Evolutionary conservation across 1,140 invertebrate species (phyloP), one percentile per base, ranked within the genome.

Genomic region (Meloidogyne hapla): DNA sequence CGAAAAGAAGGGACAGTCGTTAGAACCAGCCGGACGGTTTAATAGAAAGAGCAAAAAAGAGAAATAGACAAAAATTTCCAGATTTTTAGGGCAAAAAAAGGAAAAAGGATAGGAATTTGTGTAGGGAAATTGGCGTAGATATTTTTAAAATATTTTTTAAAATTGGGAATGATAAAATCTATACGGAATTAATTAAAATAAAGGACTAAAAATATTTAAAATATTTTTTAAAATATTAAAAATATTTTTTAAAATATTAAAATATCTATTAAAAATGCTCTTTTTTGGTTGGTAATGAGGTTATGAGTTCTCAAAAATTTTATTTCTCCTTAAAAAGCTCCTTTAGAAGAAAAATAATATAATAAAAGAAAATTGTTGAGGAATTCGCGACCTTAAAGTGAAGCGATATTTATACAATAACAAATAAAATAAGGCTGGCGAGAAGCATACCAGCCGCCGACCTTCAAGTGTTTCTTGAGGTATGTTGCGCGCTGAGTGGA

Each of bases 391-490:
- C 48, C 48, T 56, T n/a, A 56, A 56, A 56, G 48, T 56, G 48
- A 56, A 21, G 18, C 48, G 48, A 56, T 56, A 56, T 56, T 56
- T 56, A n/a, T 56, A 56, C n/a, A 56, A 56, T 56, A 56, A 56
- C 6, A 56, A 56, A 18, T 18, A 48, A 18, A 48, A 18, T n/a
- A 56, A 56, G 48, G 48, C 48, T 56, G 18, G 48, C 13, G 15
- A 48, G 45, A 56, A 56, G 48, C 48, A 56, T n/a, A 56, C n/a
- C n/a, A 56, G 5, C n/a, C 18, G 48, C n/a, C 48, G 48, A 56
- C 48, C 48, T 56, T 56, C 48, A 56, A 56, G 48, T 56, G n/a
- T 56, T 56, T 56, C 48, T 56, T 56, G 48, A 56, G 48, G 48
- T 56, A 56, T n/a, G 48, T 56, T 56, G 18, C 18, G 48, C 48